Conservation (phyloP, 2,113 vertebrate species). For the Irena cyanogastra region DNA sequence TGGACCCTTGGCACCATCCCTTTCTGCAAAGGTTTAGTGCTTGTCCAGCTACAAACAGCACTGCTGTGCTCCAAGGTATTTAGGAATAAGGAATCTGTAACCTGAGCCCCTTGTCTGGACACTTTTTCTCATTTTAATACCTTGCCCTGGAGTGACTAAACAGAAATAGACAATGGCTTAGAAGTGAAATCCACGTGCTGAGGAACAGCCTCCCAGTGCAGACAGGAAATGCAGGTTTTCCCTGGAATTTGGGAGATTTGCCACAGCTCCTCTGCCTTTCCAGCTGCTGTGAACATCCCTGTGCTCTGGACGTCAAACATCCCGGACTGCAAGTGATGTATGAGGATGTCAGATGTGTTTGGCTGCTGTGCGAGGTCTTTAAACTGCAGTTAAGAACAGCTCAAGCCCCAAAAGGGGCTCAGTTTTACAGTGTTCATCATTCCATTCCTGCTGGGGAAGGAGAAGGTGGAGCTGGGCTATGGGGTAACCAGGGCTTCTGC, state of each 20-base stretch:
- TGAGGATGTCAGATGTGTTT: neutral
- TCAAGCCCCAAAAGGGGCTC: neutral
- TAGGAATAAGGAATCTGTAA: neutral
- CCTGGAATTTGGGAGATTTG: neutral
- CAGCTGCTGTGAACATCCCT: neutral
- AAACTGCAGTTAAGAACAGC: neutral
- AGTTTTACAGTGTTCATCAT: neutral
- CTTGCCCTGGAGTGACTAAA: neutral
- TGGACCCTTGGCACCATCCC: neutral
- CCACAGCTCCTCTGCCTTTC: neutral
- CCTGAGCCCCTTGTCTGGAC: neutral
- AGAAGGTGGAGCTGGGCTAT: neutral
- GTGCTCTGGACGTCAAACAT: neutral
- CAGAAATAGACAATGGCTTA: neutral
- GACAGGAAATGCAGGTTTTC: neutral
- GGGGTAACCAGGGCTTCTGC: neutral
- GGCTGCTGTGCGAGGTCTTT: neutral
- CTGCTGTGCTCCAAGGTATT: rapidly evolving
- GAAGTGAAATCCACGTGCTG: neutral
- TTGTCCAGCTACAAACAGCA: neutral
- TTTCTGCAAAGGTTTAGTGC: neutral
- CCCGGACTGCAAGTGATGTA: rapidly evolving
- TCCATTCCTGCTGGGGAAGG: neutral
- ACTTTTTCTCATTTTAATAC: neutral
- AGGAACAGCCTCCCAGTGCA: neutral